phyloP scores from a whole-genome alignment of 2,113 vertebrate species.

The Pagrus major region DNA sequence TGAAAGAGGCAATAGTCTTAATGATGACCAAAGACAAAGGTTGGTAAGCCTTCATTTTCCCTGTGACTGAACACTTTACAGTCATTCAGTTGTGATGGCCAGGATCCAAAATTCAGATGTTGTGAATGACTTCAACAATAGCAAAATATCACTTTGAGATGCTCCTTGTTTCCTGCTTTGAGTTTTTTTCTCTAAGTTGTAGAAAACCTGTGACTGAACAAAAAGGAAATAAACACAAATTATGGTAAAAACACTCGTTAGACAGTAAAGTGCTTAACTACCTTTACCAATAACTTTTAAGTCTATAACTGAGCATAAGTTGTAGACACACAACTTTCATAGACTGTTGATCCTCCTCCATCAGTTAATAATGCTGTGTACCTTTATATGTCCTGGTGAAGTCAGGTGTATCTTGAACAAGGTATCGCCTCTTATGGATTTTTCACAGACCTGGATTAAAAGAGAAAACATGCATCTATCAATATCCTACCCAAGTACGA shows the following conservation, averaged over 20 bases:
- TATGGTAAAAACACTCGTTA: not conserved
- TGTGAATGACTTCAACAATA: not conserved
- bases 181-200: not conserved
- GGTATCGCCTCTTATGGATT: slow-evolving; percentile 79
- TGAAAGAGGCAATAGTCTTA: too few species aligned
- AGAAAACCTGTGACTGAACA: not conserved
- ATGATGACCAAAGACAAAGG: not conserved
- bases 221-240: not conserved
- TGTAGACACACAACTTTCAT: too few species aligned
- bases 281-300: not conserved
- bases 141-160: slow-evolving; percentile 5
- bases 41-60: not conserved
- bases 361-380: slow-evolving; percentile 38
- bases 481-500: not conserved
- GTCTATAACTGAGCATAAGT: not conserved
- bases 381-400: slow-evolving; percentile 81
- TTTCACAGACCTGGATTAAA: slow-evolving; percentile 78
- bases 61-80: not conserved
- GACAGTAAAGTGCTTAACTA: not conserved
- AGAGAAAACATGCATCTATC: not conserved
- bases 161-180: not conserved
- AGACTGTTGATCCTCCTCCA: not conserved
- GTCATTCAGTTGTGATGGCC: not conserved
- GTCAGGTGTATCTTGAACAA: slow-evolving; percentile 85
- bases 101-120: not conserved